Base-by-base conservation (phyloP, 2,797 vertebrate genomes). In the Erethizon dorsatum region DNA sequence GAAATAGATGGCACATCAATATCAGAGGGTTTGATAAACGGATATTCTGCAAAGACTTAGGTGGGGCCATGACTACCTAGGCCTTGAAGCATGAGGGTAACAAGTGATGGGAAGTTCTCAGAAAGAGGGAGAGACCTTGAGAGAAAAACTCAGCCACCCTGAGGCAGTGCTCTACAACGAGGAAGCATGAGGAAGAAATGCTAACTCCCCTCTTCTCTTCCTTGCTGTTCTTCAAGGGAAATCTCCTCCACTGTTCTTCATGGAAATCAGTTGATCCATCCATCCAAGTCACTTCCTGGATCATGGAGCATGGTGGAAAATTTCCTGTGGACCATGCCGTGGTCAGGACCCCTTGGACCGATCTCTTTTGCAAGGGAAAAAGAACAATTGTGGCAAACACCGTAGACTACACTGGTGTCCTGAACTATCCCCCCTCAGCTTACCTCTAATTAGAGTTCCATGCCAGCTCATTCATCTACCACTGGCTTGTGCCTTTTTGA, bases 371-470 rank as follows among this genome's bases (percentile, higher is more conserved):
- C 33, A 13, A 56, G n/a, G 45, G 63, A 12, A 90, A n/a, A 18
- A 75, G 41, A 33, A 3, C 0, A 1, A 22, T 8, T 6, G 8
- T 4, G 14, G 33, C 28, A 78, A 37, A 37, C 10, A 56, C 0
- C 57, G 17, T 3, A 11, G 12, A 54, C 9, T 6, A 0, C 5
- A 9, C 20, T 47, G 31, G 2, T 52, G 6, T 20, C n/a, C 50
- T 12, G 4, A 24, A 6, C 57, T 1, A 0, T 10, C 12, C 11
- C 2, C 77, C 1, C 5, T 83, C 52, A 12, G 52, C 37, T 91
- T 6, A 6, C 31, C 31, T 57, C 69, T 37, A n/a, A 3, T 4
- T 1, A 47, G 57, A 91, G 24, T 33, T 91, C 47, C 4, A 8
- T 14, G 11, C 1, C 9, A 33, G 11, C 31, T 47, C 47, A 6